Evolutionary conservation across 2,113 vertebrate genomes (phyloP).

Genomic region (Passer montanus): DNA sequence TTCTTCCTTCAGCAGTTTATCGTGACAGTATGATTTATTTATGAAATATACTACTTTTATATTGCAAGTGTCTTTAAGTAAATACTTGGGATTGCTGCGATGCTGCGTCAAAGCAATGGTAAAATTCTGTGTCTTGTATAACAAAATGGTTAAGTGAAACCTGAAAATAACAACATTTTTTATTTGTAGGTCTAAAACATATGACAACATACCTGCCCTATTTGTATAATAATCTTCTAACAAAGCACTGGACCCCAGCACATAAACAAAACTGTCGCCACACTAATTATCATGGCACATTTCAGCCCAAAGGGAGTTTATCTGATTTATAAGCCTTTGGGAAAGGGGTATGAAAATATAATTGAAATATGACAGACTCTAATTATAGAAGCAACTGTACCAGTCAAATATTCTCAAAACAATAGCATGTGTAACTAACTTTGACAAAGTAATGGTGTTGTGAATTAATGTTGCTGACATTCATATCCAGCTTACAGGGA

Average conservation of each 20-base stretch:
- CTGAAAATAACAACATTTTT: background rate
- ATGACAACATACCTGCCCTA: background rate
- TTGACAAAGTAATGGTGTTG: background rate
- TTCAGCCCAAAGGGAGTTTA: background rate
- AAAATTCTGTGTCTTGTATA: background rate
- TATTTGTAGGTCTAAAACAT: background rate
- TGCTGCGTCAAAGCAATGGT: background rate
- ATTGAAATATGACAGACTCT: conserved; percentile 31
- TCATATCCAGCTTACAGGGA: background rate
- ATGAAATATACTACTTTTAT: background rate
- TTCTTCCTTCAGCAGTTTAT: background rate
- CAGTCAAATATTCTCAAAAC: conserved; percentile 38
- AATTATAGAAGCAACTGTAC: background rate
- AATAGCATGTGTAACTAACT: background rate
- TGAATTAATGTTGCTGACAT: conserved; percentile 17
- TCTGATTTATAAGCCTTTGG: background rate
- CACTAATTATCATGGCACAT: background rate
- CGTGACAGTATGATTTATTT: background rate
- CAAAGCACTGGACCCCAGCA: background rate
- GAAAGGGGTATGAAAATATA: conserved; percentile 4
- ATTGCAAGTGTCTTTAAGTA: background rate
- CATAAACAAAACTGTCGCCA: background rate
- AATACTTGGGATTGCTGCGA: background rate
- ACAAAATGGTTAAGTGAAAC: background rate
- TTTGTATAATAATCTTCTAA: background rate